Conservation (phyloP, 2,797 vertebrate genomes). For the Meriones psammophilus region DNA sequence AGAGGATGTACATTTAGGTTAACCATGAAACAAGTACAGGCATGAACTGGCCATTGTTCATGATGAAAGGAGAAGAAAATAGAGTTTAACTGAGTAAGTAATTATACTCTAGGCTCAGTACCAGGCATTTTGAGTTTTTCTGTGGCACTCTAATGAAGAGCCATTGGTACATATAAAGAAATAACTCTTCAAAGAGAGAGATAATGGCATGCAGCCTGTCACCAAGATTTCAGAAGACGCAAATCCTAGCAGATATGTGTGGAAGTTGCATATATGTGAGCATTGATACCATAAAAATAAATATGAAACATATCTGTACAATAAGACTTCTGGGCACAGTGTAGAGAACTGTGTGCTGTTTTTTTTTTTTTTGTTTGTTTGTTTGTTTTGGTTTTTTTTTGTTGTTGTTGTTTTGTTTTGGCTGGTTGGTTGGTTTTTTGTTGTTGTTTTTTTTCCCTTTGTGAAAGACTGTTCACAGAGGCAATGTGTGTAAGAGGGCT, state of each 20-base stretch:
- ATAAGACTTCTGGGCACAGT: not conserved
- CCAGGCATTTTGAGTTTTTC: slow-evolving; percentile 35
- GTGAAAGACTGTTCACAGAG: slow-evolving; percentile 22
- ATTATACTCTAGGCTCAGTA: not conserved
- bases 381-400: too few species aligned
- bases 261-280: not conserved
- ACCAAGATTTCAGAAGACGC: not conserved
- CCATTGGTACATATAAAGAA: not conserved
- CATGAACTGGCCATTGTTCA: not conserved
- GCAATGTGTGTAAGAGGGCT: slow-evolving; percentile 43
- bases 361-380: too few species aligned
- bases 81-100: slow-evolving; percentile 22
- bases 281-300: not conserved
- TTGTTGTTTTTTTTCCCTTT: too few species aligned
- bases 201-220: not conserved
- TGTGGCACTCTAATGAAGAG: not conserved
- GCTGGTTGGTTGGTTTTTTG: too few species aligned
- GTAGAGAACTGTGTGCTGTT: not conserved
- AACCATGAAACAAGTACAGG: not conserved
- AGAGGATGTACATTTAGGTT: not conserved
- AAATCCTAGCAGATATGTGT: slow-evolving; percentile 5
- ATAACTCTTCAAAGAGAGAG: not conserved
- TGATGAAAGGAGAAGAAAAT: not conserved
- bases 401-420: too few species aligned
- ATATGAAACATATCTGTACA: not conserved